Evolutionary conservation across 1,140 invertebrate genomes (phyloP).

Genomic region (Belonocnema kinseyi): DNA sequence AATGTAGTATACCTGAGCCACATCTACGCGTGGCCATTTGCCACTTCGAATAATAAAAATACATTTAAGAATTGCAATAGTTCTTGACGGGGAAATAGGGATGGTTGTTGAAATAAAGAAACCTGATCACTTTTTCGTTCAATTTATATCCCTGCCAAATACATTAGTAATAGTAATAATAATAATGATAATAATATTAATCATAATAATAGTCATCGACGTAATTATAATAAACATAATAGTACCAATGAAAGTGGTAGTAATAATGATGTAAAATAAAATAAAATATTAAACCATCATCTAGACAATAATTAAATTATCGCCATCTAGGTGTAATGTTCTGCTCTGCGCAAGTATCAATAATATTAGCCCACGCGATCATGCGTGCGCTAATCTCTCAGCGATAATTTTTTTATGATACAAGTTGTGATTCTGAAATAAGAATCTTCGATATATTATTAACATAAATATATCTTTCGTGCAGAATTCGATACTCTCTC

Average conservation of each 20-base stretch:
- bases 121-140: conserved; percentile 48
- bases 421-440: conserved; percentile 51
- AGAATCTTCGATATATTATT: conserved; percentile 45
- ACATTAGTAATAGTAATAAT: conserved; percentile 75
- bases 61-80: no score
- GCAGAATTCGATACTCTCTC: conserved; percentile 44
- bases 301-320: conserved; percentile 60
- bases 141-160: conserved; percentile 76
- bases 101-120: conserved; percentile 8
- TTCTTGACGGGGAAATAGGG: not conserved
- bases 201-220: conserved; percentile 56
- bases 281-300: conserved; percentile 66
- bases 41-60: no score
- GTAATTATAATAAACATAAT: conserved; percentile 63
- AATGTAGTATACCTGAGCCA: no score
- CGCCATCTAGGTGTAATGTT: conserved; percentile 49
- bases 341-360: conserved; percentile 46
- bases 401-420: conserved; percentile 44
- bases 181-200: conserved; percentile 57
- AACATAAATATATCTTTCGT: conserved; percentile 58
- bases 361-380: not conserved
- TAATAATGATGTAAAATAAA: conserved; percentile 62
- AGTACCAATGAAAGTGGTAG: conserved; percentile 64
- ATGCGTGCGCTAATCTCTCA: conserved; percentile 4
- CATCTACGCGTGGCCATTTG: no score